These are phyloP conservation scores for Dasypogon diadema DNA, from an alignment of 2,888 invertebrate genomes.

Conservation along the genomic window DNA sequence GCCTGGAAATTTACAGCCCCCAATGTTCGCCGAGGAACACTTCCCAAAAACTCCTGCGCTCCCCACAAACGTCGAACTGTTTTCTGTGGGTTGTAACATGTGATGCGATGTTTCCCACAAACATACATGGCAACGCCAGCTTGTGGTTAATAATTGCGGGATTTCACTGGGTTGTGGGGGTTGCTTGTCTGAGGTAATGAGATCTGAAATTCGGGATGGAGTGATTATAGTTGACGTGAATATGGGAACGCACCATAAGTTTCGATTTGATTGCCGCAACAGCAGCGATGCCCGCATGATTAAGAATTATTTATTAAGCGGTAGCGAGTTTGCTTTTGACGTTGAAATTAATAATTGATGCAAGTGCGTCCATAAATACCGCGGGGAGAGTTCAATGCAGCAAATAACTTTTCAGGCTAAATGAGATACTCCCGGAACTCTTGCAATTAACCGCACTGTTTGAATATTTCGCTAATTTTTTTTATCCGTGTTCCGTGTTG, in stretches of 20 bases:
- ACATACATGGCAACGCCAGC: conserved; percentile 42
- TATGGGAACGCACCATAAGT: conserved; percentile 24
- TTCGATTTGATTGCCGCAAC: conserved; percentile 18
- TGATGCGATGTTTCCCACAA: conserved; percentile 40
- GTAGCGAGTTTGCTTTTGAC: conserved; percentile 27
- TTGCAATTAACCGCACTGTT: too few species aligned
- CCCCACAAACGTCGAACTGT: neutral
- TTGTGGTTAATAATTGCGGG: conserved; percentile 50
- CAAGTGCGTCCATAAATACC: conserved; percentile 1
- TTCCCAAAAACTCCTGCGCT: neutral
- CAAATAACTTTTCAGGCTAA: conserved; percentile 18
- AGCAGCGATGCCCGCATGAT: conserved; percentile 20
- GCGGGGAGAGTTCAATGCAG: too few species aligned
- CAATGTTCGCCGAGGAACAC: conserved; percentile 5
- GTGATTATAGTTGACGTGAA: conserved; percentile 44
- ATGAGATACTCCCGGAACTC: too few species aligned
- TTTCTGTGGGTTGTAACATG: conserved; percentile 41
- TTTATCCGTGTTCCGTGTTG: too few species aligned
- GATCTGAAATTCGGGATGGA: conserved; percentile 39
- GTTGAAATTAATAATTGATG: conserved; percentile 27
- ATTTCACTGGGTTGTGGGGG: conserved; percentile 41
- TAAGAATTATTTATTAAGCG: conserved; percentile 22
- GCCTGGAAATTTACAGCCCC: conserved; percentile 36
- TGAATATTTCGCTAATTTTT: too few species aligned
- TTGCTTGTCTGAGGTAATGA: conserved; percentile 27